Conservation (phyloP, 1,140 invertebrate genomes). For the Vanessa tameamea region DNA sequence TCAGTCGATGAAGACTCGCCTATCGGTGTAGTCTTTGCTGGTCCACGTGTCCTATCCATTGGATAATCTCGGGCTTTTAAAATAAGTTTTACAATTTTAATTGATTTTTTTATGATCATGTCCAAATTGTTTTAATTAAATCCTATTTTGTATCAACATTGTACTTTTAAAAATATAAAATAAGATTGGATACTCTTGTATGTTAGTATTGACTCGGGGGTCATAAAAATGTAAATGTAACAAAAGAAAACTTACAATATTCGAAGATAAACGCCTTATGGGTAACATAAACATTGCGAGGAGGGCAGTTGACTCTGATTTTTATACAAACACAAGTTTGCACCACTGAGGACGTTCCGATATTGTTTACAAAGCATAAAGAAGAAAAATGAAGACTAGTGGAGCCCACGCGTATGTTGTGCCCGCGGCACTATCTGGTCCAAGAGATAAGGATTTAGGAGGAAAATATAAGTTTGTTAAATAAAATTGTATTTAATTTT, state of each 20-base stretch:
- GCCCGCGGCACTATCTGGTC: not conserved
- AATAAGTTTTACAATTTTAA: no score
- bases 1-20: no score
- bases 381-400: conserved; percentile 12
- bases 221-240: conserved; percentile 7
- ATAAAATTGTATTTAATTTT: no score
- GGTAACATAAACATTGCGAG: conserved; percentile 4
- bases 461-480: no score
- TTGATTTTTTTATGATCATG: no score
- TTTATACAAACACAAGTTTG: conserved; percentile 13
- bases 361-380: conserved; percentile 13
- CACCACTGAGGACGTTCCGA: conserved; percentile 6
- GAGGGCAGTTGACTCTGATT: conserved; percentile 9
- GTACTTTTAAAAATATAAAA: no score
- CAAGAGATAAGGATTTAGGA: not conserved
- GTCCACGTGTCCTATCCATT: no score
- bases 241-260: not conserved
- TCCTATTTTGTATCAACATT: no score
- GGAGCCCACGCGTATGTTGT: conserved; percentile 7
- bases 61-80: no score
- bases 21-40: no score
- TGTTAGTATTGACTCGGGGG: not conserved
- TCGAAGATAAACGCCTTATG: conserved; percentile 7
- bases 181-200: not conserved
- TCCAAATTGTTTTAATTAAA: no score